Percentiles rank a stretch among this genome's conserved stretches.
Evolutionary conservation across 2,888 invertebrate genomes (phyloP).

Genomic region (Cartodere bifasciata): DNA sequence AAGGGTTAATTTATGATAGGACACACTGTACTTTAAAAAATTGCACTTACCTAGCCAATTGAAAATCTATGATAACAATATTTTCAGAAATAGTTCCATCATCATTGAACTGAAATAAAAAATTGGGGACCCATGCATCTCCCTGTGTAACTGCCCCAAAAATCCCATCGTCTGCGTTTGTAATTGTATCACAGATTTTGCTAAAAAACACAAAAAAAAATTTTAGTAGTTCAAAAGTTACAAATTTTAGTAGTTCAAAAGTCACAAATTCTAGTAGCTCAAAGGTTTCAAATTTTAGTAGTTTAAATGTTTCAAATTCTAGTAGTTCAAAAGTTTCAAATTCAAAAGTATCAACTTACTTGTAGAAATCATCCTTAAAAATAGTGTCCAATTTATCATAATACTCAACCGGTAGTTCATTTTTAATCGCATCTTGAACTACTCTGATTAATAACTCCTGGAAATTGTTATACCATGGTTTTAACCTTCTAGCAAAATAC

Average conservation of each 20-base stretch:
- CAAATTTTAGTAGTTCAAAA: too few species aligned
- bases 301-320: too few species aligned
- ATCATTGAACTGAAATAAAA: constrained; percentile 41
- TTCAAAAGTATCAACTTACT: too few species aligned
- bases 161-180: constrained; percentile 19
- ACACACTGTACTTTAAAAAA: too few species aligned
- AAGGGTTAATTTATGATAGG: too few species aligned
- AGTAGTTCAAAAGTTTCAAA: too few species aligned
- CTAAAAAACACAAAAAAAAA: too few species aligned
- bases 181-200: constrained; percentile 10
- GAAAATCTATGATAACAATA: constrained; percentile 46
- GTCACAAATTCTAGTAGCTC: constrained; percentile 11
- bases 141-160: constrained; percentile 54
- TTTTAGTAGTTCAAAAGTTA: constrained; percentile 10
- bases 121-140: constrained; percentile 65
- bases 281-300: too few species aligned
- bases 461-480: constrained; percentile 45
- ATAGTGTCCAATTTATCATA: constrained; percentile 16
- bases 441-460: constrained; percentile 37
- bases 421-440: constrained; percentile 49
- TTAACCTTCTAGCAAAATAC: constrained; percentile 42
- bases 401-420: constrained; percentile 35
- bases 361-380: constrained; percentile 17
- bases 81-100: too few species aligned
- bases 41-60: constrained; percentile 43